Percentiles rank a stretch among this genome's conserved stretches.
Evolutionary conservation across 2,888 invertebrate species (phyloP).

Genomic region (Sarcophaga variegata): DNA sequence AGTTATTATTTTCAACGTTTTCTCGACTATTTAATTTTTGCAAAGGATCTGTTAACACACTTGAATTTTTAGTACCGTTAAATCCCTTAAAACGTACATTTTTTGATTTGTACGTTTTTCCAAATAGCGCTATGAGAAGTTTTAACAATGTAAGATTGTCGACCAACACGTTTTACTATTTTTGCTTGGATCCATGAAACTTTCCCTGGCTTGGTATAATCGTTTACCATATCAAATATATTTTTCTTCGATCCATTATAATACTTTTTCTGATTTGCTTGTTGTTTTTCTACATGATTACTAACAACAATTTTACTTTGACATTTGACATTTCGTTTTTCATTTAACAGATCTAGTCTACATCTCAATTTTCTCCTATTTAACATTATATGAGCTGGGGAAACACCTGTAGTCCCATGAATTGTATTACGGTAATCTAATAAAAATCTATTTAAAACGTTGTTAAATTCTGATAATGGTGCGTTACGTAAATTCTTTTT

Average conservation of each 20-base stretch:
- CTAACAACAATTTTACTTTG: constrained; percentile 5
- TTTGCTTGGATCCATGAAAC: too few relatives aligned
- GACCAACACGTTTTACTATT: too few relatives aligned
- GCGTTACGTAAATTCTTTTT: constrained; percentile 45
- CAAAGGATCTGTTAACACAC: too few relatives aligned
- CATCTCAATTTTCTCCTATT: constrained; percentile 25
- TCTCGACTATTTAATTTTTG: too few relatives aligned
- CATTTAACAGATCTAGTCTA: constrained; percentile 35
- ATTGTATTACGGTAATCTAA: constrained; percentile 65
- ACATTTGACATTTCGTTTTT: constrained; percentile 45
- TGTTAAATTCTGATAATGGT: constrained; percentile 56
- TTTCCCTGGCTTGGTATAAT: too few relatives aligned
- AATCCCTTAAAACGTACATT: too few relatives aligned
- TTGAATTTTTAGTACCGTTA: too few relatives aligned
- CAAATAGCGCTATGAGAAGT: too few relatives aligned
- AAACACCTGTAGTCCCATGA: constrained; percentile 58
- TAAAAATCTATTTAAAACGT: constrained; percentile 60
- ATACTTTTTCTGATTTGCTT: constrained; percentile 32
- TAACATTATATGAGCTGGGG: constrained; percentile 38
- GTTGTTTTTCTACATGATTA: constrained; percentile 17
- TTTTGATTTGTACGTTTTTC: too few relatives aligned
- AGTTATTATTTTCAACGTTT: too few relatives aligned
- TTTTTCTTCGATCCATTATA: constrained; percentile 17
- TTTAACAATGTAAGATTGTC: too few relatives aligned
- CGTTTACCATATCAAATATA: background rate